Evolutionary conservation across 2,797 vertebrate genomes (phyloP).

Genomic region (Sebastes hubbsi): DNA sequence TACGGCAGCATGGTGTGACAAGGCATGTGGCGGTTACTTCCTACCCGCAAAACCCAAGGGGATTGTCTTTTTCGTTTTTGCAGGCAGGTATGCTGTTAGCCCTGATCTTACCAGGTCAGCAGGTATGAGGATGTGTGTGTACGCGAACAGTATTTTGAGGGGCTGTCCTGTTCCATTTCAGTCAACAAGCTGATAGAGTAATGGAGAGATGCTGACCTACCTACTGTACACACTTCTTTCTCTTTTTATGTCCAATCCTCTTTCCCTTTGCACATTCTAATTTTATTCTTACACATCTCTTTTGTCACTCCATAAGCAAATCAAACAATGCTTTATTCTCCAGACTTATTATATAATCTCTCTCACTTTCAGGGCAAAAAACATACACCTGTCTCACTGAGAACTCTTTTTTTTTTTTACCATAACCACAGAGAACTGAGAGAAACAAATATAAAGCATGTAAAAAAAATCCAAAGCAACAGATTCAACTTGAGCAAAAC

Average conservation of each 20-base stretch:
- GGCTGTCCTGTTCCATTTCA: constrained; percentile 61
- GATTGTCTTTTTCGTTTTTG: constrained; percentile 17
- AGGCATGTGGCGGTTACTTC: constrained; percentile 10
- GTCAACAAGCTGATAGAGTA: constrained; percentile 47
- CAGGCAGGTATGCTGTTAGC: constrained; percentile 7
- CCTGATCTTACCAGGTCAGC: constrained; percentile 35
- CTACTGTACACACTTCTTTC: neutral
- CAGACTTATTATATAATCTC: constrained; percentile 4
- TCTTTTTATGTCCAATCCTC: neutral
- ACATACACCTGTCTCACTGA: neutral
- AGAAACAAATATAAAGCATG: constrained; percentile 14
- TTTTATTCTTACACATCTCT: neutral
- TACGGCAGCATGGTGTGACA: constrained; percentile 16
- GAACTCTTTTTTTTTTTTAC: constrained; percentile 11
- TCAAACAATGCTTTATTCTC: neutral
- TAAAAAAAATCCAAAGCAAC: constrained; percentile 20
- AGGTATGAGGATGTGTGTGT: constrained; percentile 3
- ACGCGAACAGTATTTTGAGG: constrained; percentile 36
- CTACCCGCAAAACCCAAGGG: neutral
- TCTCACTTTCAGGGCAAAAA: neutral
- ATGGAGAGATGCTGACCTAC: constrained; percentile 44
- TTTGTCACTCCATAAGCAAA: neutral
- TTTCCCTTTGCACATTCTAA: neutral
- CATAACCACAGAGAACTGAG: neutral
- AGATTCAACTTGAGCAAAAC: constrained; percentile 47